Percentiles rank a stretch among this genome's conserved stretches.
These are phyloP conservation scores for Pseudopleuronectes americanus DNA, from an alignment of 2,797 vertebrate genomes.

Conservation along the genomic window DNA sequence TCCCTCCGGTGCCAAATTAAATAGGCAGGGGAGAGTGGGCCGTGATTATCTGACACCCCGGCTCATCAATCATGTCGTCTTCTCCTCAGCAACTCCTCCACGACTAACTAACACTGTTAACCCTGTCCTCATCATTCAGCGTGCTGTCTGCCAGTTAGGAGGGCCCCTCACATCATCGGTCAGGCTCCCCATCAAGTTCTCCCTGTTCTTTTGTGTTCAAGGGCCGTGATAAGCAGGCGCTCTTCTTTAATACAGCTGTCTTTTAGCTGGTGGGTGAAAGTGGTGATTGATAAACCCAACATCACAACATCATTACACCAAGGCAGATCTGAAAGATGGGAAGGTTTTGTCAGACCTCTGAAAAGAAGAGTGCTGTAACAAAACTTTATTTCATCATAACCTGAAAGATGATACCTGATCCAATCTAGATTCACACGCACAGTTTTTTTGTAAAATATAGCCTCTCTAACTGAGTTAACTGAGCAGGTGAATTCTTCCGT, in stretches of 20 bases:
- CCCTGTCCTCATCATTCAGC: constrained; percentile 79
- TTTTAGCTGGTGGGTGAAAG: constrained; percentile 17
- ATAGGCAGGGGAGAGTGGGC: constrained; percentile 84
- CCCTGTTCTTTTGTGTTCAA: constrained; percentile 38
- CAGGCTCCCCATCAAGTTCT: constrained; percentile 52
- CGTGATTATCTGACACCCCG: constrained; percentile 85
- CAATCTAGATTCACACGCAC: constrained; percentile 10
- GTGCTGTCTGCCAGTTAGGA: constrained; percentile 61
- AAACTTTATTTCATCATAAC: constrained; percentile 23
- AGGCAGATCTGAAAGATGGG: constrained; percentile 3
- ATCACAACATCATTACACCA: constrained; percentile 24
- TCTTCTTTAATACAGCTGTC: constrained; percentile 7
- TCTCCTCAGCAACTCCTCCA: constrained; percentile 78
- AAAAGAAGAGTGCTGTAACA: constrained; percentile 9
- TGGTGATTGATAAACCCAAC: constrained; percentile 39
- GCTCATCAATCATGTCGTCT: constrained; percentile 88
- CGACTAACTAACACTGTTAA: constrained; percentile 80
- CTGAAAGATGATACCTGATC: constrained; percentile 13
- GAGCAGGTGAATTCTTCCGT: constrained; percentile 14
- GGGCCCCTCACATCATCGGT: constrained; percentile 49
- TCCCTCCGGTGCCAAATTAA: constrained; percentile 85
- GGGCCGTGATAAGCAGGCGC: constrained; percentile 48
- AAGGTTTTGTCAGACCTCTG: constrained; percentile 17
- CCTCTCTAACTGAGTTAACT: constrained; percentile 10
- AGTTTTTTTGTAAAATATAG: constrained; percentile 12